phyloP scores from a whole-genome alignment of 2,797 vertebrate species.

The Podargus strigoides region DNA sequence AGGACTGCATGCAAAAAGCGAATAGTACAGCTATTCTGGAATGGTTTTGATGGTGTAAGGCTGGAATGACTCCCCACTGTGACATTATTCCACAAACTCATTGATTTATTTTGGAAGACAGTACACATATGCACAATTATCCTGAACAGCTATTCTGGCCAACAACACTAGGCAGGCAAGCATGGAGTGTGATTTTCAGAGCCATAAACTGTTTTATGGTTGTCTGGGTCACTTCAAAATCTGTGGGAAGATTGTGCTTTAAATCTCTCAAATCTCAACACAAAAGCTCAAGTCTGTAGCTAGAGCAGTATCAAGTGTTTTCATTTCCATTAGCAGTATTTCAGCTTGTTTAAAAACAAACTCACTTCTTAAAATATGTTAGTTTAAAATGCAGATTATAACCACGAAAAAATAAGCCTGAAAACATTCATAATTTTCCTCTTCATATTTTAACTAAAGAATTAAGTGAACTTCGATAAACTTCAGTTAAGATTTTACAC shows the following conservation, averaged over 20 bases:
- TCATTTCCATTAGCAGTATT: neutral
- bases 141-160: neutral
- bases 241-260: neutral
- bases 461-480: neutral
- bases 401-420: neutral
- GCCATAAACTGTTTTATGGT: neutral
- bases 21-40: neutral
- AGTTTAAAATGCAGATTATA: neutral
- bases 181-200: neutral
- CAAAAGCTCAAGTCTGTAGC: neutral
- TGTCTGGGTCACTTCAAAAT: neutral
- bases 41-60: neutral
- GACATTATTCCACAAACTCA: conserved; percentile 37
- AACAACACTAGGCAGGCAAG: neutral
- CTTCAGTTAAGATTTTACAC: neutral
- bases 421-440: neutral
- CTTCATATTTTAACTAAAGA: neutral
- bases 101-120: conserved; percentile 48
- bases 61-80: neutral
- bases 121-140: neutral
- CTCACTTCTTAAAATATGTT: neutral
- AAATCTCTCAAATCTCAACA: neutral
- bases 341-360: neutral
- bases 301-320: neutral
- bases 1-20: neutral